Conservation (phyloP, 2,797 vertebrate species). For the Heteromormyrus szaboi region DNA sequence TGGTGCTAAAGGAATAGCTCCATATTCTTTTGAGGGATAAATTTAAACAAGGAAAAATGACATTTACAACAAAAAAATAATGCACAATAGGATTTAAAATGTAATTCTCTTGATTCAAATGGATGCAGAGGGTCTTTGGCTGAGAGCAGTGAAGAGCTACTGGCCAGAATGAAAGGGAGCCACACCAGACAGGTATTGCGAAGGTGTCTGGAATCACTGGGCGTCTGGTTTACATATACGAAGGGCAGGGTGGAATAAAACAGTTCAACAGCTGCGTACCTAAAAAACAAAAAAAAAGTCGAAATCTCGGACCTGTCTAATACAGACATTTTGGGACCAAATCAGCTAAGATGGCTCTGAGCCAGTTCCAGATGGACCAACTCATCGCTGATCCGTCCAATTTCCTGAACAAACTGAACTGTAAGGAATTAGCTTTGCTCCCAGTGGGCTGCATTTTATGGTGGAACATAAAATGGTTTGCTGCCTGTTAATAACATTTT, state of each 20-base stretch:
- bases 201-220: background rate
- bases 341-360: background rate
- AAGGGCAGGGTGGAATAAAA: background rate
- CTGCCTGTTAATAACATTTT: background rate
- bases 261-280: background rate
- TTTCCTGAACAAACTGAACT: constrained; percentile 8
- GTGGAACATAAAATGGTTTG: background rate
- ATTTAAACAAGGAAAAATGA: background rate
- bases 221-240: background rate
- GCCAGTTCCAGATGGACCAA: background rate
- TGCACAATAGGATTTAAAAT: background rate
- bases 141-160: background rate
- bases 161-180: background rate
- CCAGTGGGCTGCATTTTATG: background rate
- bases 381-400: background rate
- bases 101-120: background rate
- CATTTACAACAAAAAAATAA: background rate
- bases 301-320: background rate
- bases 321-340: background rate
- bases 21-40: constrained; percentile 66
- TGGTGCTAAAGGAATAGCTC: constrained; percentile 72
- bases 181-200: background rate
- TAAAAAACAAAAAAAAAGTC: background rate
- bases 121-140: background rate
- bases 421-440: background rate